These are phyloP conservation scores for Leptinotarsa lineolata DNA, from an alignment of 1,140 invertebrate species.

Conservation along the genomic window DNA sequence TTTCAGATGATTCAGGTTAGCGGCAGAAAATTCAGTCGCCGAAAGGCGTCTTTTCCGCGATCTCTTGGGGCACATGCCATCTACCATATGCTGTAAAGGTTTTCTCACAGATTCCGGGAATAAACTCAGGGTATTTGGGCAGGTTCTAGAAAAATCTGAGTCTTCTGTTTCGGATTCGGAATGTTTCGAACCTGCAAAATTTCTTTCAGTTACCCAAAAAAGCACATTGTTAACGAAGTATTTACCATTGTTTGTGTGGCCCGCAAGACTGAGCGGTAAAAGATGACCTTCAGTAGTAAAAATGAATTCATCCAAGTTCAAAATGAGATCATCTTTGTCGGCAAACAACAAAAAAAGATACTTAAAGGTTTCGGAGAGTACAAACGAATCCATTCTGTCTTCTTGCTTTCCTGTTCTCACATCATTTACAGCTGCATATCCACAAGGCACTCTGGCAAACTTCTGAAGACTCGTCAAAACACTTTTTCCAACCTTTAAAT, in stretches of 20 bases:
- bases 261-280: constrained; percentile 80
- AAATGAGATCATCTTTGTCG: constrained; percentile 81
- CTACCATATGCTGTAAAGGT: constrained; percentile 84
- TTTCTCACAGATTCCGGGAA: constrained; percentile 78
- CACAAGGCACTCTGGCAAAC: constrained; percentile 91
- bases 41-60: constrained; percentile 62
- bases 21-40: constrained; percentile 78
- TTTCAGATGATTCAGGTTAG: constrained; percentile 87
- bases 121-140: constrained; percentile 82
- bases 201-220: neutral
- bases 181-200: neutral
- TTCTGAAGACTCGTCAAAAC: constrained; percentile 90
- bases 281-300: constrained; percentile 98
- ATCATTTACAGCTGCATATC: constrained; percentile 94
- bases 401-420: constrained; percentile 81
- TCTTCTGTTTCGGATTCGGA: constrained; percentile 63
- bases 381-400: constrained; percentile 98
- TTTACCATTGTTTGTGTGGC: constrained; percentile 36
- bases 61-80: constrained; percentile 75
- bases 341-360: constrained; percentile 95
- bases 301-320: constrained; percentile 95
- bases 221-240: neutral
- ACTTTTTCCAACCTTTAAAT: constrained; percentile 85
- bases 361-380: constrained; percentile 97
- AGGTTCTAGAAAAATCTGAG: constrained; percentile 74